phyloP scores from a whole-genome alignment of 1,140 invertebrate species.

The Gerris buenoi region DNA sequence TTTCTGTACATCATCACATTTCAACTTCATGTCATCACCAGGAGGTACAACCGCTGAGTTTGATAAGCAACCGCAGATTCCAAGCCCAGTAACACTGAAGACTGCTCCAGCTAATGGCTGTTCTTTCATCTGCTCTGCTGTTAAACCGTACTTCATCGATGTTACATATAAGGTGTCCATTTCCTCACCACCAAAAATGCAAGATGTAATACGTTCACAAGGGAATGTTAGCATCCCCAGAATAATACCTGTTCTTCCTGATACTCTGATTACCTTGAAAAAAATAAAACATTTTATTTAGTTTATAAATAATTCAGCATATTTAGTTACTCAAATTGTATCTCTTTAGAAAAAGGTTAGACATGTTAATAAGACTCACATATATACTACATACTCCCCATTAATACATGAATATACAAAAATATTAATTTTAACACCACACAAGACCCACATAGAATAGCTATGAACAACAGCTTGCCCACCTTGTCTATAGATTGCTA shows the following conservation, averaged over 20 bases:
- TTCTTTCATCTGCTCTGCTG: constrained; percentile 35
- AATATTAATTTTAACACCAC: no score
- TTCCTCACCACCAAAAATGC: constrained; percentile 41
- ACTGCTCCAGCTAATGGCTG: constrained; percentile 50
- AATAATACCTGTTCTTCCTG: constrained; percentile 27
- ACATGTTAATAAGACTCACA: no score
- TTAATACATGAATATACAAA: no score
- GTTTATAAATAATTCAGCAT: constrained; percentile 23
- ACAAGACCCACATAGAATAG: no score
- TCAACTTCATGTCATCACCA: no score
- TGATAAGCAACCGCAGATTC: constrained; percentile 36
- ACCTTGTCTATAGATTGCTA: no score
- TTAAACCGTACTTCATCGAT: constrained; percentile 30
- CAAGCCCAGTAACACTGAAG: constrained; percentile 50
- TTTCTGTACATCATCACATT: no score
- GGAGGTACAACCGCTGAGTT: not conserved
- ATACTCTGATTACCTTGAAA: constrained; percentile 29
- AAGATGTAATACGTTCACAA: constrained; percentile 36
- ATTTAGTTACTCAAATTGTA: constrained; percentile 28
- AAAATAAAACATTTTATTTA: constrained; percentile 15
- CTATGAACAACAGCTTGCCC: no score
- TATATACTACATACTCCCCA: no score
- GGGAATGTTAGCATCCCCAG: constrained; percentile 29
- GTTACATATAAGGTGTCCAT: constrained; percentile 37
- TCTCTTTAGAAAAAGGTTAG: no score